Evolutionary conservation across 2,797 vertebrate species (phyloP).

Genomic region (Characodon lateralis): DNA sequence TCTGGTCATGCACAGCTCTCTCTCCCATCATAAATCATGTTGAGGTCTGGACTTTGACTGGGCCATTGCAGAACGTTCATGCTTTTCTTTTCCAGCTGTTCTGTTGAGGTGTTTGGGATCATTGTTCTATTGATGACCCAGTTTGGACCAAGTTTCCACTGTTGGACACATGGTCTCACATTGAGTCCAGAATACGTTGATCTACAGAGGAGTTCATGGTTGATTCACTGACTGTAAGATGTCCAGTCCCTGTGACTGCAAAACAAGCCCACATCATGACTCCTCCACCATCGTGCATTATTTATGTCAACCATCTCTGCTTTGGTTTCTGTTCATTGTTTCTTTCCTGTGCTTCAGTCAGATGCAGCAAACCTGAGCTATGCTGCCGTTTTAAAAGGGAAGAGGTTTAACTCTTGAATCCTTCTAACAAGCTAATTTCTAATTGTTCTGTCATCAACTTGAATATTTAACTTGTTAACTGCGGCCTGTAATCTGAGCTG

Average conservation of each 20-base stretch:
- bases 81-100: neutral
- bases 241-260: neutral
- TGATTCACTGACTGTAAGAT: neutral
- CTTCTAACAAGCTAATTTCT: neutral
- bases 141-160: neutral
- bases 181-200: no score
- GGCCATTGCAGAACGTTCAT: neutral
- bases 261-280: constrained; percentile 2
- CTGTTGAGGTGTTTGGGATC: neutral
- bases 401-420: neutral
- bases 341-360: neutral
- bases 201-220: neutral
- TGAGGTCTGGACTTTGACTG: neutral
- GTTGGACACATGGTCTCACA: neutral
- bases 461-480: neutral
- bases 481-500: neutral
- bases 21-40: neutral
- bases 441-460: neutral
- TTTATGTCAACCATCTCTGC: neutral
- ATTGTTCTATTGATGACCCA: neutral
- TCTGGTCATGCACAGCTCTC: neutral
- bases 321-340: neutral
- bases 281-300: neutral
- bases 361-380: neutral
- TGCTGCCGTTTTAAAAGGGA: no score